Percentiles rank a stretch among this genome's conserved stretches.
These are phyloP conservation scores for Silurus asotus DNA, from an alignment of 2,113 vertebrate genomes.

Conservation along the genomic window DNA sequence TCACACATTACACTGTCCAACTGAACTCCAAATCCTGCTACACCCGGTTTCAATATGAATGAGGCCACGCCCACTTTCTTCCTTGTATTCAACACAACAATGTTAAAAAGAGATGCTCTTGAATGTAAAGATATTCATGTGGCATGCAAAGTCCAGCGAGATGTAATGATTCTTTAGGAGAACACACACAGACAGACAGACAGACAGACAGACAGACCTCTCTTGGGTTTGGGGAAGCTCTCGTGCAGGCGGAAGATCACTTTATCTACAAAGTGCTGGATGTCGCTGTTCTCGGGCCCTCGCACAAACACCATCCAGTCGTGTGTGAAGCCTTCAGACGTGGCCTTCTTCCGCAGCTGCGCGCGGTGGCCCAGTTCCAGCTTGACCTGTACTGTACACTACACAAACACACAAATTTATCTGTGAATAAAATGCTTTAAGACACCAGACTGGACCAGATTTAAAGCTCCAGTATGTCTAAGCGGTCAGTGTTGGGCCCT, in stretches of 20 bases:
- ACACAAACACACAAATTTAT: not conserved
- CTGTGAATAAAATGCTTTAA: not conserved
- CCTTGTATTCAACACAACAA: not conserved
- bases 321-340: conserved; percentile 95
- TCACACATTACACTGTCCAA: too few relatives aligned
- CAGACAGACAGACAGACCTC: conserved; percentile 80
- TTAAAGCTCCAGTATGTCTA: not conserved
- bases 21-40: not conserved
- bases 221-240: conserved; percentile 97
- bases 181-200: conserved; percentile 70
- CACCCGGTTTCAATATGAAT: not conserved
- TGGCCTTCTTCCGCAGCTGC: conserved; percentile 93
- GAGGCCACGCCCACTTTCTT: not conserved
- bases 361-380: conserved; percentile 96
- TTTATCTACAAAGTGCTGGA: conserved; percentile 98
- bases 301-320: conserved; percentile 99
- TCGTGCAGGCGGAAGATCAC: conserved; percentile 97
- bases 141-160: not conserved
- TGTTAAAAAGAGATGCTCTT: not conserved
- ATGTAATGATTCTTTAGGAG: not conserved
- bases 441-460: not conserved
- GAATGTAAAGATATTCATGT: not conserved
- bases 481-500: too few relatives aligned
- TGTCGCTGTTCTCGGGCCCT: conserved; percentile 92
- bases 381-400: conserved; percentile 99